A percentile compares a stretch with the other conserved stretches of the same genome.
These are phyloP conservation scores for Poecilia gillii DNA, from an alignment of 2,797 vertebrate species.

Conservation along the genomic window DNA sequence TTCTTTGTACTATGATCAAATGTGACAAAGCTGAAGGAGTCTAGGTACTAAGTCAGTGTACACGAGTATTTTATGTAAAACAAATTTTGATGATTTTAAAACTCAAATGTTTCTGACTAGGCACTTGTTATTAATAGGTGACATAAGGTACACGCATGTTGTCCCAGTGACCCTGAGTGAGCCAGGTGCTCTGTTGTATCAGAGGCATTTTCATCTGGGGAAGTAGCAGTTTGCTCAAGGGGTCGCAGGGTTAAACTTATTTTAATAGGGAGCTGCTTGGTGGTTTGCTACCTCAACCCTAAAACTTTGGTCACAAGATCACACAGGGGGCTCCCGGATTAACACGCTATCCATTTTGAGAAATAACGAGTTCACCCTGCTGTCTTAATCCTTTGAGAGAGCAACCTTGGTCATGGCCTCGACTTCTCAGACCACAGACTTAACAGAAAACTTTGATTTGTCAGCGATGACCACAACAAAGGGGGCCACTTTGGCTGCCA, in stretches of 20 bases:
- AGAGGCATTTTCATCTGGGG: constrained; percentile 35
- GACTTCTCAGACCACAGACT: constrained; percentile 67
- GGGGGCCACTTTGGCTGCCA: constrained; percentile 46
- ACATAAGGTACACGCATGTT: not conserved
- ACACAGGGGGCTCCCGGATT: constrained; percentile 64
- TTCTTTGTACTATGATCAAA: not conserved
- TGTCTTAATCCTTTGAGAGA: constrained; percentile 66
- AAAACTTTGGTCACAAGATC: constrained; percentile 66
- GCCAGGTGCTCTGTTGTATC: constrained; percentile 23
- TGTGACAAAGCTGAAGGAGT: not conserved
- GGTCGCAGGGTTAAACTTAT: constrained; percentile 58
- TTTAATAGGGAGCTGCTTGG: constrained; percentile 62
- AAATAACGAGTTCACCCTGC: constrained; percentile 55
- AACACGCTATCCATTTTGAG: constrained; percentile 61
- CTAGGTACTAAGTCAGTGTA: not conserved
- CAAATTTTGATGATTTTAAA: not conserved
- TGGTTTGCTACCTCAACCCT: constrained; percentile 51
- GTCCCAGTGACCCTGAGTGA: not conserved
- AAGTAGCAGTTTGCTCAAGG: constrained; percentile 37
- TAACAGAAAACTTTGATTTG: constrained; percentile 77
- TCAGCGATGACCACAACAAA: constrained; percentile 80
- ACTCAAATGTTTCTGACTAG: not conserved
- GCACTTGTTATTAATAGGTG: not conserved
- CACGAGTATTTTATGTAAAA: not conserved
- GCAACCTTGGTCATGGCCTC: constrained; percentile 53